phyloP scores from a whole-genome alignment of 1,140 invertebrate genomes.

The Leucophenga varia region DNA sequence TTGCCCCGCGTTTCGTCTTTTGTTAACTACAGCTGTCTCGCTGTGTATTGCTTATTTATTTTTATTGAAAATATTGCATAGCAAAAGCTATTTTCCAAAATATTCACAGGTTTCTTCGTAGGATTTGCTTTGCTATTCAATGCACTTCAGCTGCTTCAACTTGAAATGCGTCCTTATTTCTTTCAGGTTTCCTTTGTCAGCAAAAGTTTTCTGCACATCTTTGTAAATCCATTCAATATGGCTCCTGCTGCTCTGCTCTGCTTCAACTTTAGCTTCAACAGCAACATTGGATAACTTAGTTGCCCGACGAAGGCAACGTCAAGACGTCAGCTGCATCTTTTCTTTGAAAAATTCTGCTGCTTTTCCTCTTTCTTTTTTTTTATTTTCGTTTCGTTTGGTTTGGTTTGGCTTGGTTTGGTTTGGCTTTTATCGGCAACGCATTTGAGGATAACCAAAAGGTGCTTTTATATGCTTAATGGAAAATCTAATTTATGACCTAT shows the following conservation, averaged over 20 bases:
- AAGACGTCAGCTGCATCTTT: too few relatives aligned
- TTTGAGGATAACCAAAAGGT: conserved; percentile 54
- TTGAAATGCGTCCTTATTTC: conserved; percentile 17
- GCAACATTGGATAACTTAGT: too few relatives aligned
- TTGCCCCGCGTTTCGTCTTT: too few relatives aligned
- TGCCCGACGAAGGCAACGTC: too few relatives aligned
- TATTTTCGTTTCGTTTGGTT: too few relatives aligned
- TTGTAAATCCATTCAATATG: conserved; percentile 52
- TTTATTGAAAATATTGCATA: conserved; percentile 37
- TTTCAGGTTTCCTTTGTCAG: conserved; percentile 50
- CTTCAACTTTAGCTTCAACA: too few relatives aligned
- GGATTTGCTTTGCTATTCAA: background rate
- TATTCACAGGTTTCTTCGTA: conserved; percentile 10
- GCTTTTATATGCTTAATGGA: conserved; percentile 54
- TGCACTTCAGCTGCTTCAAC: background rate
- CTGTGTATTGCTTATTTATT: conserved; percentile 18
- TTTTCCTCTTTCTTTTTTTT: too few relatives aligned
- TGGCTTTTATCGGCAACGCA: conserved; percentile 41
- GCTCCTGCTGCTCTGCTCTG: conserved; percentile 45
- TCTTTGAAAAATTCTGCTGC: too few relatives aligned
- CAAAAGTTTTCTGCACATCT: conserved; percentile 52
- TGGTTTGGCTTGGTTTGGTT: conserved; percentile 20
- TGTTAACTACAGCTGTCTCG: too few relatives aligned
- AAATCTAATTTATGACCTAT: conserved; percentile 55
- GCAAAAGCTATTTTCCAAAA: conserved; percentile 41